phyloP scores from a whole-genome alignment of 2,797 vertebrate species.

The Octomys mimax region DNA sequence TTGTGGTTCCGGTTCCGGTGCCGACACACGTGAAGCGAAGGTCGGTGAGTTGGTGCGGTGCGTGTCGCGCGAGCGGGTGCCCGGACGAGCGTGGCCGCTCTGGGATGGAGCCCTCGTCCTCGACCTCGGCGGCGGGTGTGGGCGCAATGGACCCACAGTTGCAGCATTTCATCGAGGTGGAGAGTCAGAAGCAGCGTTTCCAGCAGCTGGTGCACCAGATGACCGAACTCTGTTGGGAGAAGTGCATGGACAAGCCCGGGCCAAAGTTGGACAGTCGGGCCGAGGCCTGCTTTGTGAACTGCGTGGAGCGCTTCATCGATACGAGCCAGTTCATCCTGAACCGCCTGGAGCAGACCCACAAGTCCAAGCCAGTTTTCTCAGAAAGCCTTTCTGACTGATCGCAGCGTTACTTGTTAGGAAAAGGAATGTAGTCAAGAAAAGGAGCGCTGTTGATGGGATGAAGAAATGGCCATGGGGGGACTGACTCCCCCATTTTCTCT shows the following conservation, averaged over 20 bases:
- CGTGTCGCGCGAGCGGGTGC: too few species aligned
- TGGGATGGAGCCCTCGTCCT: not conserved
- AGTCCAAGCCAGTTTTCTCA: conserved; percentile 91
- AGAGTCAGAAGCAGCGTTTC: not conserved
- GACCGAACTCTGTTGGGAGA: conserved; percentile 88
- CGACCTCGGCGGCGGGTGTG: not conserved
- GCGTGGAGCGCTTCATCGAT: conserved; percentile 97
- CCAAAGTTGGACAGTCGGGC: conserved; percentile 96
- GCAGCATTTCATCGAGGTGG: conserved; percentile 45
- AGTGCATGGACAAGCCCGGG: conserved; percentile 97
- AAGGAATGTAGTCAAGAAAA: not conserved
- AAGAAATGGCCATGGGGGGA: not conserved
- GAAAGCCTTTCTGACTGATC: conserved; percentile 92
- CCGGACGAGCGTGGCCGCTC: not conserved
- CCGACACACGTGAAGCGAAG: not conserved
- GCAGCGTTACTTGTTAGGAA: not conserved
- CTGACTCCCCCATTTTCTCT: not conserved
- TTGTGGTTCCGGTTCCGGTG: not conserved
- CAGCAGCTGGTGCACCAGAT: conserved; percentile 23
- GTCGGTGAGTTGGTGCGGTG: not conserved
- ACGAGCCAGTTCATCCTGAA: conserved; percentile 97
- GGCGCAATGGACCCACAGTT: not conserved
- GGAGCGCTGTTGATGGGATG: not conserved
- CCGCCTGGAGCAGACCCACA: conserved; percentile 96
- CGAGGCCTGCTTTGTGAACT: conserved; percentile 95